phyloP scores from a whole-genome alignment of 2,888 invertebrate genomes.

The Caenorhabditis sinica region DNA sequence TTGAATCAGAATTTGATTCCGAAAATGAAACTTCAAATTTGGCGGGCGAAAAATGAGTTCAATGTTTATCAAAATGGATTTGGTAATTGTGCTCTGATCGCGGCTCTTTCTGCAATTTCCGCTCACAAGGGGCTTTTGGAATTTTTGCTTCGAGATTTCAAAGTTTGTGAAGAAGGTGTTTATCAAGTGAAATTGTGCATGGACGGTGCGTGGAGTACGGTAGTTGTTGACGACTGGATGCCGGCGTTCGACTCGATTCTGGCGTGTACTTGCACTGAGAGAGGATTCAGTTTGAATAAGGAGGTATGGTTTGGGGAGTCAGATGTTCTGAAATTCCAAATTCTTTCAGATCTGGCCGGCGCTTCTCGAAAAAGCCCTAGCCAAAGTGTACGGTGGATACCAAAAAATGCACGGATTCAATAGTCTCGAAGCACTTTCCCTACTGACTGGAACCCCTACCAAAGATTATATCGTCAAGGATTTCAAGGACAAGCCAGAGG shows the following conservation, averaged over 20 bases:
- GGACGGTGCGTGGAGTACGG: neutral
- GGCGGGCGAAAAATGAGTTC: neutral
- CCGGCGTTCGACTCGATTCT: neutral
- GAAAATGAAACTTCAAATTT: no score
- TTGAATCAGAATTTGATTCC: no score
- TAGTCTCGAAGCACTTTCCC: neutral
- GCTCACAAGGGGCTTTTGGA: neutral
- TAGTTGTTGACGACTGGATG: neutral
- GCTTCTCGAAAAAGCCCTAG: conserved; percentile 4
- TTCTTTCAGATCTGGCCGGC: conserved; percentile 9
- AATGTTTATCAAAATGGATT: neutral
- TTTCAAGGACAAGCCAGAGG: neutral
- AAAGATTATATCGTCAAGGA: no score
- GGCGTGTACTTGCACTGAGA: no score
- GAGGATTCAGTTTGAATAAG: no score
- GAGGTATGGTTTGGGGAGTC: no score
- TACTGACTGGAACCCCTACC: neutral
- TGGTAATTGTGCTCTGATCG: neutral
- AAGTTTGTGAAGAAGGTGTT: neutral
- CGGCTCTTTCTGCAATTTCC: neutral
- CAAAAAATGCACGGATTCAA: neutral
- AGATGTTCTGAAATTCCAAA: neutral
- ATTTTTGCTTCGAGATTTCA: neutral
- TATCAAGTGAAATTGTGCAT: conserved; percentile 1
- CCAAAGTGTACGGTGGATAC: conserved; percentile 10